These are phyloP conservation scores for Drosophila elegans DNA, from an alignment of 1,140 invertebrate genomes.

Conservation along the genomic window DNA sequence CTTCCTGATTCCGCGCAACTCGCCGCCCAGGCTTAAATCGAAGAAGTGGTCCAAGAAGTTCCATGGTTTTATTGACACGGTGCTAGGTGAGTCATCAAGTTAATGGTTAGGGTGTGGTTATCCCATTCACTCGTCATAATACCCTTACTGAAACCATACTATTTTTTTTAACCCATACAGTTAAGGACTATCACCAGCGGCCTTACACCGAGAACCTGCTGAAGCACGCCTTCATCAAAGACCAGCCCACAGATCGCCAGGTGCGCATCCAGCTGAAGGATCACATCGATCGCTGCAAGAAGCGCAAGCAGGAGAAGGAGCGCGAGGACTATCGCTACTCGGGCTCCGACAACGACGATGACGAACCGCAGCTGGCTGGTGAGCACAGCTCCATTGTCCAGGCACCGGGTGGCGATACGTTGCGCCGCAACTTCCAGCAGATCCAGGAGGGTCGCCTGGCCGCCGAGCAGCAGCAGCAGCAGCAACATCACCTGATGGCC, in stretches of 20 bases:
- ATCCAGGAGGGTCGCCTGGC: slow-evolving; percentile 95
- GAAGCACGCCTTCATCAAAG: slow-evolving; percentile 98
- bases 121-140: not conserved
- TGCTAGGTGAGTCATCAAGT: slow-evolving; percentile 83
- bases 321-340: slow-evolving; percentile 93
- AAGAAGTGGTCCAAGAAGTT: slow-evolving; percentile 99
- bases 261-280: slow-evolving; percentile 99
- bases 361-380: slow-evolving; percentile 92
- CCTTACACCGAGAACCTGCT: slow-evolving; percentile 99
- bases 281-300: slow-evolving; percentile 99
- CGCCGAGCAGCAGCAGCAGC: slow-evolving; percentile 83
- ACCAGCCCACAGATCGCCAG: slow-evolving; percentile 99
- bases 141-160: not conserved
- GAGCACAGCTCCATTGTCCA: slow-evolving; percentile 96
- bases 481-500: slow-evolving; percentile 70
- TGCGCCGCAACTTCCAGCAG: slow-evolving; percentile 98
- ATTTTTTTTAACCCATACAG: slow-evolving; percentile 85
- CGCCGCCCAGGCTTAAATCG: slow-evolving; percentile 97
- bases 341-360: slow-evolving; percentile 95
- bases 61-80: slow-evolving; percentile 90
- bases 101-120: not conserved
- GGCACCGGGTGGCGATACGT: slow-evolving; percentile 94
- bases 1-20: slow-evolving; percentile 99
- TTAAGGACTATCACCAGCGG: slow-evolving; percentile 99
- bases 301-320: slow-evolving; percentile 96